These are phyloP conservation scores for Turritopsis dohrnii DNA, from an alignment of 30 jellyfish, hydroid and myxozoan species.

Conservation along the genomic window DNA sequence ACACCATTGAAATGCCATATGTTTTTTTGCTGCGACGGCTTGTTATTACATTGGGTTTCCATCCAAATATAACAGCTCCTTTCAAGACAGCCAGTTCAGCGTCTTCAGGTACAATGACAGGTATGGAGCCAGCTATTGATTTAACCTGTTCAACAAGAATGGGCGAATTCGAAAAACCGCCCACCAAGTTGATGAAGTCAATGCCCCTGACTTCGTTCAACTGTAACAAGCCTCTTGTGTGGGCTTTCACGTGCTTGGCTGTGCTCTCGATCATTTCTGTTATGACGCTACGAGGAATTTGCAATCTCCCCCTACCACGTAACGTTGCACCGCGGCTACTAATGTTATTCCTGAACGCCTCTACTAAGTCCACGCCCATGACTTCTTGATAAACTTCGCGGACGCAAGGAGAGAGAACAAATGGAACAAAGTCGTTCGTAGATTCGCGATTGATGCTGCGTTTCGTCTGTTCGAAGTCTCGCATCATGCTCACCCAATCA, in stretches of 20 bases:
- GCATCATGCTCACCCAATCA: constrained; percentile 24
- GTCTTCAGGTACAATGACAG: constrained; percentile 21
- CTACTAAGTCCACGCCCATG: constrained; percentile 1
- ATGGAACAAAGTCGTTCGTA: not conserved
- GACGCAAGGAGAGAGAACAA: constrained; percentile 5
- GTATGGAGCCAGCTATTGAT: constrained; percentile 6
- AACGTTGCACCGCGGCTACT: constrained; percentile 10
- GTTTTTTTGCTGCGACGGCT: constrained; percentile 9
- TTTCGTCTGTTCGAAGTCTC: constrained; percentile 18
- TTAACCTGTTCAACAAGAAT: constrained; percentile 7
- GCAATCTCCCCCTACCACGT: not conserved
- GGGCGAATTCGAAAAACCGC: constrained; percentile 17
- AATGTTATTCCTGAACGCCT: constrained; percentile 3
- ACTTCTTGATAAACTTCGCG: constrained; percentile 22
- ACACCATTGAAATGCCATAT: constrained; percentile 23
- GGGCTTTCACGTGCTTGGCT: not conserved
- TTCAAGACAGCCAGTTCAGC: constrained; percentile 14
- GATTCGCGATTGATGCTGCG: constrained; percentile 14
- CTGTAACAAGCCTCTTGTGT: constrained; percentile 1
- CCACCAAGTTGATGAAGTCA: constrained; percentile 22
- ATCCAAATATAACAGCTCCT: constrained; percentile 30
- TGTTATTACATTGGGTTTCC: constrained; percentile 2
- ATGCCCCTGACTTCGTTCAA: not conserved
- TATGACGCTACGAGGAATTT: constrained; percentile 1
- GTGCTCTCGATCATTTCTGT: constrained; percentile 20